Base-by-base conservation (phyloP, 2,113 vertebrate species). In the Amblyopsis rosae region DNA sequence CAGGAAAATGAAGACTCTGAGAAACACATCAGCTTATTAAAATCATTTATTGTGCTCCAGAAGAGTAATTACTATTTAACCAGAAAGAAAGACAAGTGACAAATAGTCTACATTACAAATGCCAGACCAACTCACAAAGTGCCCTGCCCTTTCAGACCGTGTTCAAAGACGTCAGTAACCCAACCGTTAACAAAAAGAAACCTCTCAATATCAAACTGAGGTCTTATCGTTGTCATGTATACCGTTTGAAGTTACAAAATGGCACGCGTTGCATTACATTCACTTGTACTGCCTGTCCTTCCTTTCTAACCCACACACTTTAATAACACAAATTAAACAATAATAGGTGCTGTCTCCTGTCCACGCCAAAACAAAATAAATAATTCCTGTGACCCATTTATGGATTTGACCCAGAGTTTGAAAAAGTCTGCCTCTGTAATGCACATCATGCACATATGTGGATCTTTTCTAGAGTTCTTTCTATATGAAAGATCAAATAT, bases 21-120 rank as follows among this genome's bases (percentile, higher is more conserved):
- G 65, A 70, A 35, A 73, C 80, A 79, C 77, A 77, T 90, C 81
- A 86, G 88, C 90, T 91, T 92, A 91, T 92, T 93, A 91, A 93
- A 92, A 93, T 91, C 81, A 92, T 92, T 92, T 93, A 92, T 93
- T 93, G 91, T 93, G 91, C 92, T 92, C 92, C 89, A 91, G 90
- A 92, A 92, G 91, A 91, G 88, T 92, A 93, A 92, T 91, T 90
- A 90, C 90, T 93, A 92, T 91, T 91, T 92, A 91, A 92, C 89
- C 90, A 92, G 90, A 92, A 92, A 92, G 83, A 90, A 91, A 92
- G 90, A 93, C 90, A 91, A 87, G 90, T 91, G 91, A 93, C 92
- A 93, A 92, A 91, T 88, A 92, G 89, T 90, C 86, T 91, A 93
- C 91, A 91, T 90, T 89, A 93, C 91, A 91, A 91, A 90, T 90